These are phyloP conservation scores for Oceanites oceanicus DNA, from an alignment of 2,113 vertebrate species.

Conservation along the genomic window DNA sequence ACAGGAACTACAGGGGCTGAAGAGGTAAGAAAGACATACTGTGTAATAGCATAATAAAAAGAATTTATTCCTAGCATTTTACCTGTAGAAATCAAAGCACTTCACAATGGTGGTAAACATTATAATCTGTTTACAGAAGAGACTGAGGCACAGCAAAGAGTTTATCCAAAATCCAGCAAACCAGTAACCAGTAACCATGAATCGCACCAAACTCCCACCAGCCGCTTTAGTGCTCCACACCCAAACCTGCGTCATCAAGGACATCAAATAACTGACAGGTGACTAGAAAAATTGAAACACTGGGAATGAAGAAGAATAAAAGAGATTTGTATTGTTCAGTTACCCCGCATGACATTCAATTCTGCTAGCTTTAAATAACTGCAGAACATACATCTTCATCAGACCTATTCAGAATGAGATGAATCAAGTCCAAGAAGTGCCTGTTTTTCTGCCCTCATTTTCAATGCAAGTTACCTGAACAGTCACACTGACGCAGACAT, in stretches of 20 bases:
- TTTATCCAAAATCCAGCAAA: neutral
- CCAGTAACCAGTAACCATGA: neutral
- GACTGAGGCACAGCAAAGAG: neutral
- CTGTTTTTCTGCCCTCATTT: neutral
- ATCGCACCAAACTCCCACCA: neutral
- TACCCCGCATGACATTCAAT: neutral
- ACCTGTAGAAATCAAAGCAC: neutral
- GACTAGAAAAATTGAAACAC: neutral
- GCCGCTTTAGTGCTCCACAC: neutral
- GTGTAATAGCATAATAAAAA: neutral
- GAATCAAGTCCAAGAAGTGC: neutral
- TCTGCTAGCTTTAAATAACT: neutral
- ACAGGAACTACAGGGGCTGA: neutral
- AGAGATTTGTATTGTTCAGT: neutral
- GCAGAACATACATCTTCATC: neutral
- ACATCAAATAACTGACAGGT: neutral
- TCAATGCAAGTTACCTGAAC: neutral
- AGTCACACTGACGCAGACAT: neutral
- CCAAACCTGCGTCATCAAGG: neutral
- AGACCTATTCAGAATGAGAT: neutral
- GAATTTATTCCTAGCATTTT: neutral
- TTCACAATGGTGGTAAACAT: neutral
- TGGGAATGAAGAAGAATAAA: neutral
- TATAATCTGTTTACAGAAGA: neutral
- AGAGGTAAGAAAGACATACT: neutral